phyloP scores from a whole-genome alignment of 1,140 invertebrate genomes.

The Phthorimaea operculella region DNA sequence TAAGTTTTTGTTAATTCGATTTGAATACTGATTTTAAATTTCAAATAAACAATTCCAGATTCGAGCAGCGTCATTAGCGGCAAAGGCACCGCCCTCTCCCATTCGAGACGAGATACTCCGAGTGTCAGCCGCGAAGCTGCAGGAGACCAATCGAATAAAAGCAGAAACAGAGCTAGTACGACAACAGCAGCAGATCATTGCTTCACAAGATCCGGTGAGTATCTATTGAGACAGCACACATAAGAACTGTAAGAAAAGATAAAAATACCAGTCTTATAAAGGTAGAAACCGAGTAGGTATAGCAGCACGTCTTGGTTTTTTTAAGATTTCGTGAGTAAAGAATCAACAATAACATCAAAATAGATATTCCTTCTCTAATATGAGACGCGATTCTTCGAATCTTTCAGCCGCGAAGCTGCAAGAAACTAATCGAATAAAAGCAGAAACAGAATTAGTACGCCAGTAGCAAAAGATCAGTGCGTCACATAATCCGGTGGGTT shows the following conservation, averaged over 20 bases:
- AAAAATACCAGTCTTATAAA: no score
- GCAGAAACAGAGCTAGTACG: conserved; percentile 51
- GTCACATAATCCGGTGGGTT: conserved; percentile 45
- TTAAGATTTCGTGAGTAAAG: no score
- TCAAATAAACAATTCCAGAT: conserved; percentile 29
- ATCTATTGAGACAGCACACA: no score
- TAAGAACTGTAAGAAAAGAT: no score
- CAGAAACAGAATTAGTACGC: conserved; percentile 50
- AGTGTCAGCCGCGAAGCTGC: conserved; percentile 48
- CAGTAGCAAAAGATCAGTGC: conserved; percentile 56
- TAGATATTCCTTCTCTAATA: conserved; percentile 52
- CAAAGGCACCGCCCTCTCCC: conserved; percentile 48
- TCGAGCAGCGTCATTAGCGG: conserved; percentile 49
- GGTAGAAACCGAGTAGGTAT: no score
- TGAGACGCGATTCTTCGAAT: conserved; percentile 51
- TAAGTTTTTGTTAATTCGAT: no score
- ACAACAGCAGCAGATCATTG: conserved; percentile 55
- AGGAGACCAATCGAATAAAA: conserved; percentile 46
- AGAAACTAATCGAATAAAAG: conserved; percentile 45
- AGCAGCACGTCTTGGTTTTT: no score
- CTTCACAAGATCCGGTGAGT: conserved; percentile 47
- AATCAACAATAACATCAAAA: no score
- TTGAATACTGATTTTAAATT: no score
- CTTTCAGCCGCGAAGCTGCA: conserved; percentile 46
- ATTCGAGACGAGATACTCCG: conserved; percentile 50